Percentiles rank a stretch among this genome's conserved stretches.
phyloP scores from a whole-genome alignment of 2,797 vertebrate species.

The Bradypodion pumilum region DNA sequence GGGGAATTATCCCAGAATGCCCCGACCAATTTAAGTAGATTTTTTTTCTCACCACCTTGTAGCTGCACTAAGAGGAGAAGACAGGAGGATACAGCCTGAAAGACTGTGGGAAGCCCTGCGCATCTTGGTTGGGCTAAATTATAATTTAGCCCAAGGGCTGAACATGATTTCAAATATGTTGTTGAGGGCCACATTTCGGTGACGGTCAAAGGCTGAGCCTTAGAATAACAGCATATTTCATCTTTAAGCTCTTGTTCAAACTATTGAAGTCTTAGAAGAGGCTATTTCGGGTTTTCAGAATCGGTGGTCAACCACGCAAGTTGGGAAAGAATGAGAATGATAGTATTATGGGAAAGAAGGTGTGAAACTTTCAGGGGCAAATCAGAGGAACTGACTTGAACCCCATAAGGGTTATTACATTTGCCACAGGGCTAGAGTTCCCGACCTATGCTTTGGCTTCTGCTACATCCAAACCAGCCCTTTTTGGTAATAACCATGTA shows the following conservation, averaged over 20 bases:
- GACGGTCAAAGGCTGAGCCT: not conserved
- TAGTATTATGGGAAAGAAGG: no score
- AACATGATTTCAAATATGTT: not conserved
- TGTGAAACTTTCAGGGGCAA: not conserved
- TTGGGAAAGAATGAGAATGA: not conserved
- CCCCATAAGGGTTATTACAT: not conserved
- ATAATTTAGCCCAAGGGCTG: not conserved
- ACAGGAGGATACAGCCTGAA: no score
- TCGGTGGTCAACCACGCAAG: no score
- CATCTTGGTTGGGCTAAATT: not conserved
- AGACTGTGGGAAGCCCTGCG: no score
- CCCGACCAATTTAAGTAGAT: no score
- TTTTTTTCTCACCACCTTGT: no score
- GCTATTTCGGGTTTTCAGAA: not conserved
- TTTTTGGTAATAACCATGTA: not conserved
- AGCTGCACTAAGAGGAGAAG: no score
- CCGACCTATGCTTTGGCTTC: not conserved
- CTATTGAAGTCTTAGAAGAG: not conserved
- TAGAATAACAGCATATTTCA: not conserved
- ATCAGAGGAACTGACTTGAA: no score
- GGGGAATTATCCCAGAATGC: no score
- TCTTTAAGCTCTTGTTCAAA: not conserved
- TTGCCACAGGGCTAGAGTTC: not conserved
- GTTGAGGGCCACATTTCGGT: not conserved
- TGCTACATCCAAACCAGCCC: not conserved